A percentile compares a stretch with the other conserved stretches of the same genome.
These are phyloP conservation scores for Patella vulgata DNA, from an alignment of 1,140 invertebrate genomes.

Conservation along the genomic window DNA sequence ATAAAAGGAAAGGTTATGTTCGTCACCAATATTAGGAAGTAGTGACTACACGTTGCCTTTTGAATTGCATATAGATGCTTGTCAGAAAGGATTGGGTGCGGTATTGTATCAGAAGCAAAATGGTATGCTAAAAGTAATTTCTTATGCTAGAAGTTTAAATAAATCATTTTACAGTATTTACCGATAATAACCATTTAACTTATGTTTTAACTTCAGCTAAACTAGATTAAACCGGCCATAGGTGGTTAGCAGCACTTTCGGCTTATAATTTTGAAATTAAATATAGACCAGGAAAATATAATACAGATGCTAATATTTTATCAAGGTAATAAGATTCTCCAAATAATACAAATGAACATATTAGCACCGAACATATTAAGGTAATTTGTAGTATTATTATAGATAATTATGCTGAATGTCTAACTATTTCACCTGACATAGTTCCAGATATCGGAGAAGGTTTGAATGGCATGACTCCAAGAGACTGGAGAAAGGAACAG, in stretches of 20 bases:
- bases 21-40: conserved; percentile 31
- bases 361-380: too few species aligned
- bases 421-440: neutral
- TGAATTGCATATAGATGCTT: conserved; percentile 43
- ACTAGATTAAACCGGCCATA: too few species aligned
- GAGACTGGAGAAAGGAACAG: neutral
- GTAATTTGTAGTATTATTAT: too few species aligned
- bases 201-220: conserved; percentile 33
- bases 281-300: conserved; percentile 24
- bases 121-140: conserved; percentile 13
- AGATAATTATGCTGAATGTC: conserved; percentile 1
- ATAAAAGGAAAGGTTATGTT: conserved; percentile 20
- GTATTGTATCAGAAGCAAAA: conserved; percentile 33
- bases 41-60: conserved; percentile 27
- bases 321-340: conserved; percentile 20
- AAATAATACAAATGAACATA: too few species aligned
- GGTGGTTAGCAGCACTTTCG: too few species aligned
- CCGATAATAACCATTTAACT: conserved; percentile 43
- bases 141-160: conserved; percentile 29
- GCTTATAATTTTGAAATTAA: conserved; percentile 26
- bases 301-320: conserved; percentile 29
- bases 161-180: conserved; percentile 22
- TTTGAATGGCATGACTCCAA: neutral
- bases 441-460: neutral
- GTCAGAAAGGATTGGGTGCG: conserved; percentile 35